These are phyloP conservation scores for Coelopa frigida DNA, from an alignment of 1,140 invertebrate genomes.

Conservation along the genomic window DNA sequence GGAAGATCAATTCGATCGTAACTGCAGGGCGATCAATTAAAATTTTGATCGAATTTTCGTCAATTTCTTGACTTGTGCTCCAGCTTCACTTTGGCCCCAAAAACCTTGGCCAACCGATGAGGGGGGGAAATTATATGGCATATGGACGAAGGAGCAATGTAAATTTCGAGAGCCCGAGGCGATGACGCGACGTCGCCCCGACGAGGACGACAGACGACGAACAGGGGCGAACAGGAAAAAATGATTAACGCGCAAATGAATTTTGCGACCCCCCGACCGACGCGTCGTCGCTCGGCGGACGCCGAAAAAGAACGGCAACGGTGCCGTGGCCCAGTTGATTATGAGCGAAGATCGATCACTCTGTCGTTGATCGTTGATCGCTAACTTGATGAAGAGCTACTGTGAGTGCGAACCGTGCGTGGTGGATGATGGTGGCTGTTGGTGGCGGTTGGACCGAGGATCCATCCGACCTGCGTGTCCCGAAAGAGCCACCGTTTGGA, in stretches of 20 bases:
- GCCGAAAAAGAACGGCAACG: conserved; percentile 10
- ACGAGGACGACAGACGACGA: background rate
- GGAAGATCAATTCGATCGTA: conserved; percentile 40
- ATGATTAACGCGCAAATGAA: conserved; percentile 46
- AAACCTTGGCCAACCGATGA: conserved; percentile 27
- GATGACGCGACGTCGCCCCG: conserved; percentile 7
- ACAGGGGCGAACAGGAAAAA: conserved; percentile 31
- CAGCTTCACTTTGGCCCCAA: background rate
- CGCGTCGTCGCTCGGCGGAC: no score
- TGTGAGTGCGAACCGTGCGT: conserved; percentile 25
- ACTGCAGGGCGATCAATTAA: conserved; percentile 46
- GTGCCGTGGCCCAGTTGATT: no score
- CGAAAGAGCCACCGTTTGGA: no score
- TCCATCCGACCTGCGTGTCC: no score
- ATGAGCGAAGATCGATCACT: conserved; percentile 22
- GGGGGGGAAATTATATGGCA: no score
- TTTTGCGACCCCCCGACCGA: conserved; percentile 27
- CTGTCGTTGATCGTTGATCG: conserved; percentile 43
- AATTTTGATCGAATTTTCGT: conserved; percentile 46
- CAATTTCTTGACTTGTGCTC: conserved; percentile 45
- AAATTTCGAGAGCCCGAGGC: conserved; percentile 11
- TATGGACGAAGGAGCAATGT: conserved; percentile 10
- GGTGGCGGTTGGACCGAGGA: background rate
- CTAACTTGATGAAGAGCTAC: conserved; percentile 44
- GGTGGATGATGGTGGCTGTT: background rate